These are phyloP conservation scores for Ariolimax columbianus DNA, from an alignment of 2,888 invertebrate genomes.

Conservation along the genomic window DNA sequence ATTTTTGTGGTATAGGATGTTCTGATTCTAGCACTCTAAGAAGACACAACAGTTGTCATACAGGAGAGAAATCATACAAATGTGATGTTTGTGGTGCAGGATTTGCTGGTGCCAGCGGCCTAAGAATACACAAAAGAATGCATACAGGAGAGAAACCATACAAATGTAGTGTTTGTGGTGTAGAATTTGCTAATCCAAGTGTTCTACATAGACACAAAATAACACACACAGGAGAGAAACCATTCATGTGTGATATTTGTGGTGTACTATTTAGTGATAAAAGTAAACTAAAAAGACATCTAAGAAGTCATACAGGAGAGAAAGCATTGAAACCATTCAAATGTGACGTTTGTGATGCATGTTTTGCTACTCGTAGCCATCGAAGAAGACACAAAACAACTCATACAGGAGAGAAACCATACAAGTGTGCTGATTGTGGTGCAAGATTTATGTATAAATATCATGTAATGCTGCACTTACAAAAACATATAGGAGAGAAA, in stretches of 20 bases:
- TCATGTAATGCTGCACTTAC: neutral
- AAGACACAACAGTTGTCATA: neutral
- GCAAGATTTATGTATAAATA: no score
- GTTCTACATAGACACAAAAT: neutral
- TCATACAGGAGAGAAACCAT: no score
- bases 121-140: neutral
- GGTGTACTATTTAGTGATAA: neutral
- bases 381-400: no score
- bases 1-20: neutral
- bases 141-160: no score
- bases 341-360: neutral
- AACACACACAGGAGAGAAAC: neutral
- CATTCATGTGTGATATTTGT: neutral
- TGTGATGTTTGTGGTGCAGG: neutral
- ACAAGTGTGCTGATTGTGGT: no score
- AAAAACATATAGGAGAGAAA: constrained; percentile 5
- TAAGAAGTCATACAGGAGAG: neutral
- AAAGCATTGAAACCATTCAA: neutral
- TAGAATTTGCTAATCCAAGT: neutral
- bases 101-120: neutral
- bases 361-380: neutral
- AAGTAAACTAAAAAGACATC: neutral
- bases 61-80: neutral
- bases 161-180: no score
- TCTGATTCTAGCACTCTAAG: neutral